Percentiles rank a stretch among this genome's conserved stretches.
Evolutionary conservation across 2,113 vertebrate genomes (phyloP).

Genomic region (Cephalopholis sonnerati): DNA sequence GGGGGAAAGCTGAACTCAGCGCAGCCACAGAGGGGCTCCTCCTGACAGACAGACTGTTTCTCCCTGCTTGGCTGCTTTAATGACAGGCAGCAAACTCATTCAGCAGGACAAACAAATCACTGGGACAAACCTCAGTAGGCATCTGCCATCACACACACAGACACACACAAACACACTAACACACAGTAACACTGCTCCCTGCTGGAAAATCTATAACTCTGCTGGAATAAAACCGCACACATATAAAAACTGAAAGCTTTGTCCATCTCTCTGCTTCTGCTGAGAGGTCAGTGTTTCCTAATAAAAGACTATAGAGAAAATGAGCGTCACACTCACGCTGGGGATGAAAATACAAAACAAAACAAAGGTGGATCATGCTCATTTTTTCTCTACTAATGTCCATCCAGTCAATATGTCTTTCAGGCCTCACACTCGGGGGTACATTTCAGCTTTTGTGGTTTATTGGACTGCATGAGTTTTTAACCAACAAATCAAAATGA

Average conservation of each 20-base stretch:
- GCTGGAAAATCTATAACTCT: constrained; percentile 7
- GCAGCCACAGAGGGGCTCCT: constrained; percentile 30
- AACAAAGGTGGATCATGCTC: background rate
- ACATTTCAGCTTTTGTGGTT: constrained; percentile 28
- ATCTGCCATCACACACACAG: constrained; percentile 13
- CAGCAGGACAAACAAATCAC: constrained; percentile 57
- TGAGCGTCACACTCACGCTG: background rate
- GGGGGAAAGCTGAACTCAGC: constrained; percentile 9
- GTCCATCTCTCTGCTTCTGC: background rate
- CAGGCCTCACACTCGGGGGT: constrained; percentile 24
- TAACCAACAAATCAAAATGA: constrained; percentile 20
- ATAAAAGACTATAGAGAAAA: background rate
- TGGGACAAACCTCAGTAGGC: constrained; percentile 30
- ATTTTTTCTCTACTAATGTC: background rate
- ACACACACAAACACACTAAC: background rate
- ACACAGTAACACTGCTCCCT: constrained; percentile 11
- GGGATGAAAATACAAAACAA: background rate
- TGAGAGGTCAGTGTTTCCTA: background rate
- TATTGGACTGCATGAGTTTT: constrained; percentile 21
- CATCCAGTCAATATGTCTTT: background rate
- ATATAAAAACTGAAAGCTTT: background rate
- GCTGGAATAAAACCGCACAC: background rate
- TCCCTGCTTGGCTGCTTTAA: constrained; percentile 52
- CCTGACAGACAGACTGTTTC: constrained; percentile 15
- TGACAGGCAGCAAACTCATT: constrained; percentile 50